phyloP scores from a whole-genome alignment of 2,113 vertebrate genomes.

The Heloderma charlesbogerti region DNA sequence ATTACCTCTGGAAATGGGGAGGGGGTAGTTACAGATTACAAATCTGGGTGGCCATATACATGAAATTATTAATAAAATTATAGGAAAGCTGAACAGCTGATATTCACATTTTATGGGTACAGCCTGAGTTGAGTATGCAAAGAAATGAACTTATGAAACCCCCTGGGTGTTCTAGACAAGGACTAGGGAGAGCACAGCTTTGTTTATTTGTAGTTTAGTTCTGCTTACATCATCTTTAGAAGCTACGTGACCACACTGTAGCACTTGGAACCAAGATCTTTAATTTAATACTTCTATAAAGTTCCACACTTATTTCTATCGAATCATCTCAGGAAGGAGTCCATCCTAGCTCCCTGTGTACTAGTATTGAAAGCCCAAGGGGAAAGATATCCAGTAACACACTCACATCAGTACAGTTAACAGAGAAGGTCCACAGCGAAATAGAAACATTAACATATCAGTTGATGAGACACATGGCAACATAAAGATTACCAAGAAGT shows the following conservation, averaged over 20 bases:
- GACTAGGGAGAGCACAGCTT: background rate
- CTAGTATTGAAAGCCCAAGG: too few species aligned
- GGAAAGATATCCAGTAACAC: background rate
- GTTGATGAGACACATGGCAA: background rate
- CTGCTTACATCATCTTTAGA: conserved; percentile 33
- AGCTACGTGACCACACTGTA: background rate
- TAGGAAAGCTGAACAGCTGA: background rate
- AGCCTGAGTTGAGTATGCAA: background rate
- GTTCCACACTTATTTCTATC: conserved; percentile 6
- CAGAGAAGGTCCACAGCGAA: too few species aligned
- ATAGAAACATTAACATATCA: background rate
- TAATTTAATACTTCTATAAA: conserved; percentile 12
- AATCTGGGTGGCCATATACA: background rate
- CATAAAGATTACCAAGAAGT: background rate
- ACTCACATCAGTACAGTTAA: background rate
- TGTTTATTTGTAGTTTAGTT: background rate
- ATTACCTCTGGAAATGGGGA: background rate
- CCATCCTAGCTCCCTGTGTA: too few species aligned
- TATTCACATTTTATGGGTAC: background rate
- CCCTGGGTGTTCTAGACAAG: background rate
- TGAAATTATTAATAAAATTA: background rate
- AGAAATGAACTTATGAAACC: background rate
- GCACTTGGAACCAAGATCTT: background rate
- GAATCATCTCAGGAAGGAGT: background rate
- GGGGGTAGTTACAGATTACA: background rate